These are phyloP conservation scores for Telmatherina bonti DNA, from an alignment of 2,797 vertebrate genomes.

Conservation along the genomic window DNA sequence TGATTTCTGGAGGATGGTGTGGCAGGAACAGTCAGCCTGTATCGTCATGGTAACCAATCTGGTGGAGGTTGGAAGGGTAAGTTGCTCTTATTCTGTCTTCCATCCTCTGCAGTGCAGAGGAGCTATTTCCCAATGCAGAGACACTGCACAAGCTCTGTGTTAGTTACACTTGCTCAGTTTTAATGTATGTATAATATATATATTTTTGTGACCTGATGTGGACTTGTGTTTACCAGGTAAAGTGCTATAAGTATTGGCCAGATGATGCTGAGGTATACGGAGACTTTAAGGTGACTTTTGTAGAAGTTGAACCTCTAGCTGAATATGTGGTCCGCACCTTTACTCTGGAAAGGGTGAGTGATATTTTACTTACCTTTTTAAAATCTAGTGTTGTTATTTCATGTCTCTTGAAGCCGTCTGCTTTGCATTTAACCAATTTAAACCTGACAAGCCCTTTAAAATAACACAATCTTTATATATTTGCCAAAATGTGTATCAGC, in stretches of 20 bases:
- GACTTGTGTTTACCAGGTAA: slow-evolving; percentile 85
- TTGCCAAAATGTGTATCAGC: not conserved
- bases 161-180: too few relatives aligned
- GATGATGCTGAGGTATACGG: slow-evolving; percentile 98
- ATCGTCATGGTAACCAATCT: slow-evolving; percentile 99
- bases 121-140: not conserved
- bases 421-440: not conserved
- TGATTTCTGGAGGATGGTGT: slow-evolving; percentile 99
- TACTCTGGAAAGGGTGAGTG: slow-evolving; percentile 95
- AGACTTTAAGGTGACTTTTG: slow-evolving; percentile 97
- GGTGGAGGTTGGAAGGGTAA: slow-evolving; percentile 98
- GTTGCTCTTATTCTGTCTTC: slow-evolving; percentile 47
- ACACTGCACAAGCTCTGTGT: too few relatives aligned
- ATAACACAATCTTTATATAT: not conserved
- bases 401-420: not conserved
- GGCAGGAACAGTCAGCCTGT: slow-evolving; percentile 98
- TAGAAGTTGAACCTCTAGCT: slow-evolving; percentile 96
- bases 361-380: too few relatives aligned
- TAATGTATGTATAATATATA: too few relatives aligned
- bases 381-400: not conserved
- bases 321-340: slow-evolving; percentile 99
- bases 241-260: slow-evolving; percentile 99
- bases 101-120: not conserved
- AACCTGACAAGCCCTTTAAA: not conserved
- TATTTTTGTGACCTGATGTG: not conserved